Conservation (phyloP, 2,797 vertebrate genomes). For the Artibeus jamaicensis region DNA sequence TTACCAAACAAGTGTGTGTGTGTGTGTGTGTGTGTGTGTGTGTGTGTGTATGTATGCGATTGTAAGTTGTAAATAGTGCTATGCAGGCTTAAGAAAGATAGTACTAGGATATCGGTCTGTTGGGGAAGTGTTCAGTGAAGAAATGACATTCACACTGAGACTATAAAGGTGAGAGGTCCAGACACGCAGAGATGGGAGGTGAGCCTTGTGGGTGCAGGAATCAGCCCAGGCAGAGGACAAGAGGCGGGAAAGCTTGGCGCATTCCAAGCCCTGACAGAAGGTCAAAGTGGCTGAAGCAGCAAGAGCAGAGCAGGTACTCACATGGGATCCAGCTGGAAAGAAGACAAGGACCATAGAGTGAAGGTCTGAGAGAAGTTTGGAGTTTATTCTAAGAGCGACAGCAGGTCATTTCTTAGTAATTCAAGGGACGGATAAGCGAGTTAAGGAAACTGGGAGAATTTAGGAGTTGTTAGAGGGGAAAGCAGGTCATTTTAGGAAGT, state of each 20-base stretch:
- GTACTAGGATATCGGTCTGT: background rate
- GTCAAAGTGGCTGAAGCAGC: background rate
- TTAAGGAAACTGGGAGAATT: background rate
- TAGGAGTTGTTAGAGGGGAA: background rate
- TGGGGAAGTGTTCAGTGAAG: background rate
- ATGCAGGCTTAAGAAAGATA: background rate
- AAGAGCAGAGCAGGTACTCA: background rate
- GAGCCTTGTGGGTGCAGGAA: background rate
- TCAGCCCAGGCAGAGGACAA: background rate
- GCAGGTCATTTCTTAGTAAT: background rate
- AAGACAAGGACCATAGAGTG: no score
- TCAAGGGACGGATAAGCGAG: background rate
- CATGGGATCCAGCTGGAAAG: accelerated
- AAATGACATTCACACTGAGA: background rate
- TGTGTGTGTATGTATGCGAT: background rate
- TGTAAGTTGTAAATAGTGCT: background rate
- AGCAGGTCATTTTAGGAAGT: background rate
- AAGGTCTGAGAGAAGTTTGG: background rate
- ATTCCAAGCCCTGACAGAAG: background rate
- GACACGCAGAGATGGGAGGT: background rate
- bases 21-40: no score
- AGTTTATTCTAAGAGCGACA: background rate
- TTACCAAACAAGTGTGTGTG: background rate
- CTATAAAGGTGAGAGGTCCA: background rate
- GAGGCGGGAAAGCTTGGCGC: background rate